Base-by-base conservation (phyloP, 2,797 vertebrate genomes). In the Poecilia picta region DNA sequence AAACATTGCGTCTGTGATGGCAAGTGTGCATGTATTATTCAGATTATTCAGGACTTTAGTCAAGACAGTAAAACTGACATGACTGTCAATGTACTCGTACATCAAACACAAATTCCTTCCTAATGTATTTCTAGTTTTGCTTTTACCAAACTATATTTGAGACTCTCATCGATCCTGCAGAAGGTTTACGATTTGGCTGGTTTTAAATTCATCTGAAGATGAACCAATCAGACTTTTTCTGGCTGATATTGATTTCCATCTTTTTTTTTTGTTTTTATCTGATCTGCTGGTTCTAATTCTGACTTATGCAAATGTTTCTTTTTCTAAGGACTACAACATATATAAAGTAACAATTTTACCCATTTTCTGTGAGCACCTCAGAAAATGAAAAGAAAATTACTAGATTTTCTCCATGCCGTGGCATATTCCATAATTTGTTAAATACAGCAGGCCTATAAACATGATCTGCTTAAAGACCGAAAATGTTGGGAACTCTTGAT, bases 41-140 rank as follows among this genome's bases (percentile, higher is more conserved):
- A 71, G 68, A 28, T 71, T 18, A 45, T 16, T 72, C 2, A 31
- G 25, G 41, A 28, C n/a, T 59, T 57, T 53, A 36, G 31, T 51
- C 31, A 28, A 70, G n/a, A 51, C 31, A 51, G 72, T 51, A 72
- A 31, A 72, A 72, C 43, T 73, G 71, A 33, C 71, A 49, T 10
- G 28, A 36, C 46, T 51, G 31, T 66, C 13, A 39, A 16, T 11
- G 62, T 39, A 39, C 64, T 68, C 36, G 0, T 68, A 12, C 6
- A 25, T 41, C 20, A 68, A 68, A 68, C 8, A 41, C 36, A 41
- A 39, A 20, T 18, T 39, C 33, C 64, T 68, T 39, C 36, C 18
- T 36, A 25, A 68, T 39, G 36, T 41, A 12, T 68, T 68, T 39
- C 33, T 66, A 10, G 7, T 28, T 64, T 64, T 36, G 33, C 31